Evolutionary conservation across 2,113 vertebrate genomes (phyloP).

Genomic region (Herpailurus yagouaroundi): DNA sequence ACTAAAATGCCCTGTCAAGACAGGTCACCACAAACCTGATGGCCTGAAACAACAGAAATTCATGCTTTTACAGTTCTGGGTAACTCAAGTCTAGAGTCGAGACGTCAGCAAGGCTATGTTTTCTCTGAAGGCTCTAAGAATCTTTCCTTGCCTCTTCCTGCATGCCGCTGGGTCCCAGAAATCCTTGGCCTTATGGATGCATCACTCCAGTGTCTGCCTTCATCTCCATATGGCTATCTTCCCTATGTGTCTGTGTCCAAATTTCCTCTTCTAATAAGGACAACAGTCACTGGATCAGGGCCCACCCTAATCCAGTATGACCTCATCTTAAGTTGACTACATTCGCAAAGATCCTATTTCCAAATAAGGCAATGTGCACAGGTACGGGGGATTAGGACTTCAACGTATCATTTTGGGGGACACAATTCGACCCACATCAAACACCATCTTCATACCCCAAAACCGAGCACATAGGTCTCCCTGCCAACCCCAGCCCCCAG

Average conservation of each 20-base stretch:
- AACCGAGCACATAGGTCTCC: background rate
- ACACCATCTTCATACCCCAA: background rate
- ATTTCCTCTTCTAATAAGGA: background rate
- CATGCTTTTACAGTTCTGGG: no score
- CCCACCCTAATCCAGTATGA: no score
- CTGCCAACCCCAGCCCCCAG: background rate
- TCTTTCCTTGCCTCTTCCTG: background rate
- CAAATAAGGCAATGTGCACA: background rate
- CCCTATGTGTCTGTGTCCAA: background rate
- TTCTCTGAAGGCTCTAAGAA: background rate
- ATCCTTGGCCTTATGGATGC: background rate
- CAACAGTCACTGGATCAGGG: no score
- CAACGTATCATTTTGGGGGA: accelerated
- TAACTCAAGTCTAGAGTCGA: background rate
- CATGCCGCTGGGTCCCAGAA: background rate
- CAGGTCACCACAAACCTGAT: background rate
- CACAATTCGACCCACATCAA: background rate
- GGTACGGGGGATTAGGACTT: background rate
- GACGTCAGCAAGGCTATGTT: background rate
- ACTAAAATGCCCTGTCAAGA: background rate
- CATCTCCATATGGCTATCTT: accelerated
- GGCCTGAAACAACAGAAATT: no score
- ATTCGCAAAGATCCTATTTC: background rate
- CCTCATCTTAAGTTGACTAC: background rate
- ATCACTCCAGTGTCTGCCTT: background rate